Base-by-base conservation (phyloP, 2,888 invertebrate species). In the Hypomecis punctinalis region DNA sequence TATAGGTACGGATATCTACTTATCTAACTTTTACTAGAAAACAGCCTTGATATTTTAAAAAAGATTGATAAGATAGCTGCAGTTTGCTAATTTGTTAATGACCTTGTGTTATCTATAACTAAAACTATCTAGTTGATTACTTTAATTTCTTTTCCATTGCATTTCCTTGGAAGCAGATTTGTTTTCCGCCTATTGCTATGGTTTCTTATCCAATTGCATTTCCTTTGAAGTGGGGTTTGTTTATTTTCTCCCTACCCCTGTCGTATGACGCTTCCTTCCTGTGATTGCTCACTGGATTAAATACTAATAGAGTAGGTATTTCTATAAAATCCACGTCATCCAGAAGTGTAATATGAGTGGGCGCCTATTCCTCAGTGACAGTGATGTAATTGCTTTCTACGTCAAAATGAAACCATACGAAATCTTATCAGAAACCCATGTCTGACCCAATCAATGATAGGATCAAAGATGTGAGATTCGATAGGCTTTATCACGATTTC, bases 11-110 rank as follows among this genome's bases (percentile, higher is more conserved):
- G 36, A 54, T 48, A 58, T n/a, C 1, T 43, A 8, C 40, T 42
- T 56, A 59, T n/a, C 58, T 58, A 51, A 42, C 48, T 49, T 49
- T 46, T 49, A 57, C 52, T 56, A 67, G 55, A 63, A 58, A 66
- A 57, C 40, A 53, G 45, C 59, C 54, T 57, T 66, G 63, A 55
- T 65, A 64, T 45, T 66, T 61, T 11, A 47, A 45, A 40, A 43
- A 36, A 43, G 39, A 36, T 37, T 57, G 67, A 65, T 69, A 55
- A 69, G 58, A 67, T 67, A 61, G 49, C 46, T 57, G 53, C 54
- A 58, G 40, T 62, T 65, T 60, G 48, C 53, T 49, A 65, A 49
- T 64, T 69, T 65, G 63, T 55, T 65, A 67, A 69, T 65, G 67
- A 69, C 67, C 65, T 67, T 63, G 65, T 46, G 35, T 63, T 67